phyloP scores from a whole-genome alignment of 1,140 invertebrate species.

The Scaptomyza montana region DNA sequence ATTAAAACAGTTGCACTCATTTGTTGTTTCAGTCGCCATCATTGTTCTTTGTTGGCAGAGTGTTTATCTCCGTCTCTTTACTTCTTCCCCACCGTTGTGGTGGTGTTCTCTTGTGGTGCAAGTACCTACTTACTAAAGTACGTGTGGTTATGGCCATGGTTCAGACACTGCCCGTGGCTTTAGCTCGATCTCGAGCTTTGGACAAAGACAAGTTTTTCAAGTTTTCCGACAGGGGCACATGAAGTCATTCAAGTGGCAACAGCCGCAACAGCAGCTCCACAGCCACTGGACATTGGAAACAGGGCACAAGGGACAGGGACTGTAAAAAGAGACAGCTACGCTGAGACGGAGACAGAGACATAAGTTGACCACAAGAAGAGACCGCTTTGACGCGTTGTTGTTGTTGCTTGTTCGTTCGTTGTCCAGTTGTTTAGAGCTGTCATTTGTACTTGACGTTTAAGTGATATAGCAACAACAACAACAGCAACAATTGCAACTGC shows the following conservation, averaged over 20 bases:
- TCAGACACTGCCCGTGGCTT: constrained; percentile 50
- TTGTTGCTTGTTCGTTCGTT: constrained; percentile 31
- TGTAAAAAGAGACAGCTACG: constrained; percentile 1
- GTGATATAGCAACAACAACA: too few species aligned
- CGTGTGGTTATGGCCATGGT: constrained; percentile 52
- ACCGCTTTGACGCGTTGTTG: constrained; percentile 39
- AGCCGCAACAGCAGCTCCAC: constrained; percentile 46
- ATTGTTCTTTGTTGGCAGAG: constrained; percentile 34
- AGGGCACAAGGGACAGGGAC: constrained; percentile 27
- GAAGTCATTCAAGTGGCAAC: constrained; percentile 77
- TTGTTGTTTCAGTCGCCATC: constrained; percentile 66
- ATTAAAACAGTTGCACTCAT: constrained; percentile 77
- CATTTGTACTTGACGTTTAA: constrained; percentile 72
- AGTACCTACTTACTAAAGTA: constrained; percentile 56
- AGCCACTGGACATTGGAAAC: constrained; percentile 35
- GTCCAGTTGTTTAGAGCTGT: constrained; percentile 42
- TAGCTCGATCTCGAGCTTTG: constrained; percentile 17
- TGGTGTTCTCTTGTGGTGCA: constrained; percentile 20
- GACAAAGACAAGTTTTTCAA: constrained; percentile 81
- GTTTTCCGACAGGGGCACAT: constrained; percentile 72
- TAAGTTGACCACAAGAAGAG: constrained; percentile 24
- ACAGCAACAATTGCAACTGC: constrained; percentile 36
- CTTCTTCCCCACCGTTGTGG: constrained; percentile 24
- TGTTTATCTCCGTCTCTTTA: constrained; percentile 34
- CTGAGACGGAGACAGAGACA: constrained; percentile 10